phyloP scores from a whole-genome alignment of 1,140 invertebrate species.

The Pogonognathellus flavescens region DNA sequence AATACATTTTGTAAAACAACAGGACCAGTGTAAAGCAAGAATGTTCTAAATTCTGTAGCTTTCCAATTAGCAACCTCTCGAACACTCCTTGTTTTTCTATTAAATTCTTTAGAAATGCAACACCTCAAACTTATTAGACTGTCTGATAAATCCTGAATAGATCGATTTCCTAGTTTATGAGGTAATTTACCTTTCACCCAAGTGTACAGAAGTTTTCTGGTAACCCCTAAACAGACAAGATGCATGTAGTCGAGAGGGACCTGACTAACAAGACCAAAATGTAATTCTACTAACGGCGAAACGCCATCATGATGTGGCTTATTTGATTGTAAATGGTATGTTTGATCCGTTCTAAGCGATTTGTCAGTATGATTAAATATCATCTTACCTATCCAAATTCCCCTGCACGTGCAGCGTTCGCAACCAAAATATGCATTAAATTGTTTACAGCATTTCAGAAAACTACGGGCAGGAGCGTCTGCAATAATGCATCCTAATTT shows the following conservation, averaged over 20 bases:
- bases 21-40: slow-evolving; percentile 72
- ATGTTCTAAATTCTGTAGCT: slow-evolving; percentile 71
- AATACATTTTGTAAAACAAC: slow-evolving; percentile 69
- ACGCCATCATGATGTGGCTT: slow-evolving; percentile 59
- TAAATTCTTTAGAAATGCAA: slow-evolving; percentile 69
- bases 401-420: slow-evolving; percentile 68
- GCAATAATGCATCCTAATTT: slow-evolving; percentile 30
- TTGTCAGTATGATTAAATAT: too few relatives aligned
- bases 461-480: slow-evolving; percentile 70
- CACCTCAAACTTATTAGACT: slow-evolving; percentile 25
- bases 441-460: slow-evolving; percentile 69
- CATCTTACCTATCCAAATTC: background rate
- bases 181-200: slow-evolving; percentile 59
- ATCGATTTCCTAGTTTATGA: background rate
- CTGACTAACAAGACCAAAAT: slow-evolving; percentile 36
- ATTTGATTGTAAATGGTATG: too few relatives aligned
- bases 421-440: slow-evolving; percentile 69
- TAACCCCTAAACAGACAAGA: slow-evolving; percentile 68
- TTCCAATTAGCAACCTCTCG: slow-evolving; percentile 70
- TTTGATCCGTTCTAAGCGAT: too few relatives aligned
- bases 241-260: slow-evolving; percentile 68
- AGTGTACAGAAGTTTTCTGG: slow-evolving; percentile 67
- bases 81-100: slow-evolving; percentile 69
- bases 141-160: slow-evolving; percentile 44
- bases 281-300: background rate